Conservation (phyloP, 2,113 vertebrate genomes). For the Hirundichthys speculiger region DNA sequence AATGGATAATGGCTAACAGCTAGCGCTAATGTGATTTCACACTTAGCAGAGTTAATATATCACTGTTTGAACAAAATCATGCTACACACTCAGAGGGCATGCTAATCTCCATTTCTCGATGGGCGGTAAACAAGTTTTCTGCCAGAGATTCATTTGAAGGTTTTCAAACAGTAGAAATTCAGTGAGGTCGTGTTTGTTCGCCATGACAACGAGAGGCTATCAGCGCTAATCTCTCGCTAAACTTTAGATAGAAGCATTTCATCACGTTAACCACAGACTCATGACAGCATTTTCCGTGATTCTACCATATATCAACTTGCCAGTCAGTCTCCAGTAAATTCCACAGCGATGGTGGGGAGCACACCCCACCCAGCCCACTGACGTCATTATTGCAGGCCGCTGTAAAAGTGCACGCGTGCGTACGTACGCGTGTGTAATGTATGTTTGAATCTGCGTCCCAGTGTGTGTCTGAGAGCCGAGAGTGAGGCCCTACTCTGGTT, state of each 20-base stretch:
- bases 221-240: constrained; percentile 21
- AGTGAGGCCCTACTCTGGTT: constrained; percentile 55
- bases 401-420: constrained; percentile 13
- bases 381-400: constrained; percentile 35
- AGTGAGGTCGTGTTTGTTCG: background rate
- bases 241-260: constrained; percentile 22
- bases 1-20: constrained; percentile 73
- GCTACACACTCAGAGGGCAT: constrained; percentile 33
- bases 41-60: constrained; percentile 71
- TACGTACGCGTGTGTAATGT: background rate
- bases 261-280: constrained; percentile 47
- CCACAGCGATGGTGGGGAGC: constrained; percentile 65
- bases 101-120: constrained; percentile 35
- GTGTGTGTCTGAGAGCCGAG: constrained; percentile 11
- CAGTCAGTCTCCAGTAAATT: constrained; percentile 71
- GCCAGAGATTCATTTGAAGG: constrained; percentile 17
- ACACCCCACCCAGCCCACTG: constrained; percentile 53
- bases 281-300: constrained; percentile 58
- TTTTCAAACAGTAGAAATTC: constrained; percentile 11
- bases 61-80: constrained; percentile 54
- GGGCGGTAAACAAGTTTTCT: background rate
- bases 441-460: constrained; percentile 1
- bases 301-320: constrained; percentile 55
- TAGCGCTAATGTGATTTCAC: constrained; percentile 76
- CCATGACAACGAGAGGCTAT: constrained; percentile 7